Evolutionary conservation across 2,888 invertebrate genomes (phyloP).

Genomic region (Cyrtodaria siliqua): DNA sequence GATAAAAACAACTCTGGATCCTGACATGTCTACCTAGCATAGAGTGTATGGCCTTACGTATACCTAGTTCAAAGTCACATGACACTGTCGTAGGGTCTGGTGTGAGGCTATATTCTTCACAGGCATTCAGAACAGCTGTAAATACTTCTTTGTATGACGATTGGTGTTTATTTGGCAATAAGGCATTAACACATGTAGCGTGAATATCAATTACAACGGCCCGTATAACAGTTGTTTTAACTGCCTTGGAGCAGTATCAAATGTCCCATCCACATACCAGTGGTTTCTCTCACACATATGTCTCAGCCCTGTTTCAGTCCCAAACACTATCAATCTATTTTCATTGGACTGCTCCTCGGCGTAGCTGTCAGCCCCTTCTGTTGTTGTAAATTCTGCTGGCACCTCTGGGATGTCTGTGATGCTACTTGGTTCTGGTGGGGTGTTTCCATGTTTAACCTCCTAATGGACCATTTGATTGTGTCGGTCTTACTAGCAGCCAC

Average conservation of each 20-base stretch:
- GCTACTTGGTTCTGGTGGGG: constrained; percentile 4
- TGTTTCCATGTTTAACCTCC: constrained; percentile 6
- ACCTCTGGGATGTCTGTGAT: constrained; percentile 6
- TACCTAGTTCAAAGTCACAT: too few species aligned
- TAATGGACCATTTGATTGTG: not conserved
- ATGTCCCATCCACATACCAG: constrained; percentile 16
- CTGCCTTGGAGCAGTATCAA: constrained; percentile 8
- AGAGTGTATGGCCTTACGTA: too few species aligned
- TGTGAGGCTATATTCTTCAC: too few species aligned
- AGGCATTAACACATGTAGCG: constrained; percentile 8
- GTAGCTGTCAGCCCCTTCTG: constrained; percentile 1
- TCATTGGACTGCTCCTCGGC: not conserved
- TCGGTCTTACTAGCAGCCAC: constrained; percentile 11
- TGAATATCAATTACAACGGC: not conserved
- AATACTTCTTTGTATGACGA: too few species aligned
- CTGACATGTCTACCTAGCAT: not conserved
- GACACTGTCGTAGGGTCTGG: too few species aligned
- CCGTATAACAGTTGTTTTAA: constrained; percentile 14
- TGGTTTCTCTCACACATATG: not conserved
- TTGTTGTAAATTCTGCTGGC: constrained; percentile 7
- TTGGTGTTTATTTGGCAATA: not conserved
- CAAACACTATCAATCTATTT: constrained; percentile 19
- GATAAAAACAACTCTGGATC: too few species aligned
- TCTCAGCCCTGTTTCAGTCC: constrained; percentile 5
- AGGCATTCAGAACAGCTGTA: too few species aligned